Percentiles rank a stretch among this genome's conserved stretches.
phyloP scores from a whole-genome alignment of 2,888 invertebrate species.

The Morinoia aosen region DNA sequence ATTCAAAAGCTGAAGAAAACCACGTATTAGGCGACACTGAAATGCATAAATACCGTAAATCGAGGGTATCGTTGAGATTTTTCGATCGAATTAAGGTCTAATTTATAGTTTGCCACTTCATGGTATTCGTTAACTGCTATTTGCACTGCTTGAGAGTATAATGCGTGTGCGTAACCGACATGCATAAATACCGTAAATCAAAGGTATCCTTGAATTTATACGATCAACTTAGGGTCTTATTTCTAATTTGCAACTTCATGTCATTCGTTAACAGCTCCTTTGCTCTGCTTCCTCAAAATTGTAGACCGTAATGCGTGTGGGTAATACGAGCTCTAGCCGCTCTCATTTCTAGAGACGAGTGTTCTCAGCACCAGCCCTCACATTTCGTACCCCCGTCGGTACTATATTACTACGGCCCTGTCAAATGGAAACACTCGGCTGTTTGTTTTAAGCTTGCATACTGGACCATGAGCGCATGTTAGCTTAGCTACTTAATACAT shows the following conservation, averaged over 20 bases:
- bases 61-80: no score
- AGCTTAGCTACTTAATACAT: not conserved
- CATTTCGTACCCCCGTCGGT: not conserved
- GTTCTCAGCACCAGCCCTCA: not conserved
- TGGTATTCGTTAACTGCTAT: not conserved
- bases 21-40: not conserved
- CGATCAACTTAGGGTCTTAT: not conserved
- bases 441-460: not conserved
- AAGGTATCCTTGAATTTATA: no score
- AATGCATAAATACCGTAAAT: no score
- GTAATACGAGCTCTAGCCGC: not conserved
- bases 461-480: not conserved
- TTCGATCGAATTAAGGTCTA: not conserved
- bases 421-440: constrained; percentile 12
- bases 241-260: not conserved
- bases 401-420: not conserved
- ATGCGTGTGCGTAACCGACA: not conserved
- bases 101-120: not conserved
- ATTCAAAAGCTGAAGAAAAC: not conserved
- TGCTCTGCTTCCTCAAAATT: not conserved
- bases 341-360: not conserved
- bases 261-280: not conserved
- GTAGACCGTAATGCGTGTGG: not conserved
- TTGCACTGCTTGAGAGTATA: not conserved
- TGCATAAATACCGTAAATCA: not conserved